phyloP scores from a whole-genome alignment of 1,140 invertebrate species.

The Pseudomyrmex concolor region DNA sequence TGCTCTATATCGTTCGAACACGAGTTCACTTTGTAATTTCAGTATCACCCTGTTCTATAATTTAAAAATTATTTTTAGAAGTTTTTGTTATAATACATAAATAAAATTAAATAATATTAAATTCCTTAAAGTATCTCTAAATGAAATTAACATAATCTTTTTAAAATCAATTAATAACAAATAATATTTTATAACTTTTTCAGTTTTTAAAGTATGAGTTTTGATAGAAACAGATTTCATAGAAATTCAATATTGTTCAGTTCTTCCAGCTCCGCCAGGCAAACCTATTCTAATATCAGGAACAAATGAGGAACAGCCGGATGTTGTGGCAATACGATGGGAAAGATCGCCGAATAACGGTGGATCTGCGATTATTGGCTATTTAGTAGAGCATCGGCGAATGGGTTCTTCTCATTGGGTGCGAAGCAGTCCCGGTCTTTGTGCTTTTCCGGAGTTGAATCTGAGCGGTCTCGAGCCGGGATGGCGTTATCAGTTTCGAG shows the following conservation, averaged over 20 bases:
- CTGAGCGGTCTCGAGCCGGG: conserved; percentile 93
- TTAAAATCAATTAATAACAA: neutral
- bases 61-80: neutral
- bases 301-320: conserved; percentile 89
- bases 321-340: conserved; percentile 95
- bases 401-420: conserved; percentile 92
- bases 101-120: neutral
- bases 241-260: conserved; percentile 82
- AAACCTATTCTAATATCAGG: conserved; percentile 90
- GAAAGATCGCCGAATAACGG: conserved; percentile 92
- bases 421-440: conserved; percentile 89
- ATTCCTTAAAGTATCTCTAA: neutral
- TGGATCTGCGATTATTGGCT: conserved; percentile 94
- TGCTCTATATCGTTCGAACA: conserved; percentile 64
- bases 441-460: conserved; percentile 89
- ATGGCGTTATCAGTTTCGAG: conserved; percentile 95
- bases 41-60: neutral
- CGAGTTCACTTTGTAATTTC: conserved; percentile 31
- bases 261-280: conserved; percentile 90
- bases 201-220: neutral
- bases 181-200: neutral
- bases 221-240: neutral
- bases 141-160: conserved; percentile 4
- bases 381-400: conserved; percentile 92
- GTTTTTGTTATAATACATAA: neutral